These are phyloP conservation scores for Dendrophyllia cribrosa DNA, from an alignment of 64 coral and sea anemone species.

Conservation along the genomic window DNA sequence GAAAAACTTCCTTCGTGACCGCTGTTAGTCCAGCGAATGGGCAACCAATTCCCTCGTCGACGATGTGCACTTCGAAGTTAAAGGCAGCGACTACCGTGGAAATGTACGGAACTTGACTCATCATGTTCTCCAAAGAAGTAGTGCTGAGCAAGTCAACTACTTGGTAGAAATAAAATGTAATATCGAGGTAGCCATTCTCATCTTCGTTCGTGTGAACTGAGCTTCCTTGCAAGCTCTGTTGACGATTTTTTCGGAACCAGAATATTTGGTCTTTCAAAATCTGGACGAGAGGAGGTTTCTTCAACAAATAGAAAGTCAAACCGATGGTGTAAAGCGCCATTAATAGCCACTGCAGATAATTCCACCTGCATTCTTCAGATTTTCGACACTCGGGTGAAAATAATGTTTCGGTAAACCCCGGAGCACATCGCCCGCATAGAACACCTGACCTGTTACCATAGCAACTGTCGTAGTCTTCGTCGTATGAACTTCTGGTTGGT, in stretches of 20 bases:
- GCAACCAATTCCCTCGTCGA: conserved; percentile 56
- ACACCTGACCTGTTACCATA: conserved; percentile 43
- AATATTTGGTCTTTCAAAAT: conserved; percentile 33
- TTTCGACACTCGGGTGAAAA: conserved; percentile 49
- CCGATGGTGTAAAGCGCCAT: conserved; percentile 16
- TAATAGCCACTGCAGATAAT: conserved; percentile 46
- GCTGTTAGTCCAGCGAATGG: conserved; percentile 81
- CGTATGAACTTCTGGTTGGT: neutral
- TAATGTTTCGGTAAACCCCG: conserved; percentile 58
- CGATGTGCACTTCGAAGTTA: conserved; percentile 61
- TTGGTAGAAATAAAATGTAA: conserved; percentile 82
- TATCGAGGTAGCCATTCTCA: conserved; percentile 48
- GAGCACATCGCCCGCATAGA: conserved; percentile 48
- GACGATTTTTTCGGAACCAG: conserved; percentile 47
- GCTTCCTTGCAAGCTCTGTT: neutral
- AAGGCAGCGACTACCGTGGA: conserved; percentile 28
- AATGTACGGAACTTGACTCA: conserved; percentile 8
- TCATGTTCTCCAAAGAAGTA: neutral
- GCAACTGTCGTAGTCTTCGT: conserved; percentile 54
- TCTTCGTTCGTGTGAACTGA: neutral
- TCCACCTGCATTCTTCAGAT: conserved; percentile 10
- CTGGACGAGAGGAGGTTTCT: conserved; percentile 31
- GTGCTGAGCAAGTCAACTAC: conserved; percentile 49
- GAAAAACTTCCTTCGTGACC: conserved; percentile 76
- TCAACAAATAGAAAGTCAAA: conserved; percentile 42